These are phyloP conservation scores for Forbesichthys papilliferus DNA, from an alignment of 2,113 vertebrate genomes.

Conservation along the genomic window DNA sequence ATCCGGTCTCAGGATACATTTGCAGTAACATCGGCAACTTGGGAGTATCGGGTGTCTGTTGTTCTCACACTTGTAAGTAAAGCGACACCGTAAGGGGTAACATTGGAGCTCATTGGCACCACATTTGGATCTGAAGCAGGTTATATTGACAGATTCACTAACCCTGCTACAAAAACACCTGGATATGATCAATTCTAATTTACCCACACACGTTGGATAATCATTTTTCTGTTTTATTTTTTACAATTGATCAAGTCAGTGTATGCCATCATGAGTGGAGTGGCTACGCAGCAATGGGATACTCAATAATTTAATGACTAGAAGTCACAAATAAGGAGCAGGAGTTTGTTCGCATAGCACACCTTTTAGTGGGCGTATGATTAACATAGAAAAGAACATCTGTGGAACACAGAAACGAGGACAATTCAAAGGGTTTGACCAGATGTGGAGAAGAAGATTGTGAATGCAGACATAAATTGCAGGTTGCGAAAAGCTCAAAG, in stretches of 20 bases:
- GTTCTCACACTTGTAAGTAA: slow-evolving; percentile 56
- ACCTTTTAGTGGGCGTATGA: too few relatives aligned
- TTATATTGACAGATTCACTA: slow-evolving; percentile 9
- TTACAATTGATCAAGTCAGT: slow-evolving; percentile 29
- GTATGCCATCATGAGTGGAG: slow-evolving; percentile 21
- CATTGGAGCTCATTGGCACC: slow-evolving; percentile 18
- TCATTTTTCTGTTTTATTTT: background rate
- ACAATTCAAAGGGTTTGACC: too few relatives aligned
- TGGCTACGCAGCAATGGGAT: slow-evolving; percentile 29
- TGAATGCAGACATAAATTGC: too few relatives aligned
- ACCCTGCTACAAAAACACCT: slow-evolving; percentile 1
- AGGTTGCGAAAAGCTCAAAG: too few relatives aligned
- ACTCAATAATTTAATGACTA: slow-evolving; percentile 69
- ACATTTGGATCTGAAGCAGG: slow-evolving; percentile 18
- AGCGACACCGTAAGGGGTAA: slow-evolving; percentile 50
- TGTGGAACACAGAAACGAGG: too few relatives aligned
- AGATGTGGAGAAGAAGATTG: too few relatives aligned
- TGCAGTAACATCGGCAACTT: slow-evolving; percentile 21
- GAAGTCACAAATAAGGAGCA: slow-evolving; percentile 33
- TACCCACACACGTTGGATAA: slow-evolving; percentile 8
- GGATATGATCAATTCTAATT: slow-evolving; percentile 20
- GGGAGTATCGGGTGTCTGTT: slow-evolving; percentile 58
- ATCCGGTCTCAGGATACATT: slow-evolving; percentile 45
- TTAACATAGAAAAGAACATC: too few relatives aligned
- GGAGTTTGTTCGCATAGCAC: slow-evolving; percentile 37